Conservation (phyloP, 2,797 vertebrate genomes). For the Cyprinodon diabolis region DNA sequence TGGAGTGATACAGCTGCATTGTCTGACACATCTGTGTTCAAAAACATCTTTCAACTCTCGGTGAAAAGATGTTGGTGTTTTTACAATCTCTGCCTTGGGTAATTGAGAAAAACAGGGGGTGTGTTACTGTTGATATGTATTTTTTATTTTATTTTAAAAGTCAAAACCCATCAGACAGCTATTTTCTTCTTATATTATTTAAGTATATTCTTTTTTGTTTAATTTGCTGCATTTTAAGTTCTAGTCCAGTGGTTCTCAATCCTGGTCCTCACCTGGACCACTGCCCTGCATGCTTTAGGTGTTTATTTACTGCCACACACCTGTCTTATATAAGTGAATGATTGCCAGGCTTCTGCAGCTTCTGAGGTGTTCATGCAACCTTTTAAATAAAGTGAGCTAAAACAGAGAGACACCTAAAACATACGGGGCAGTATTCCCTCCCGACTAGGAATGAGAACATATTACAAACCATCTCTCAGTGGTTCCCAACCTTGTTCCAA, state of each 20-base stretch:
- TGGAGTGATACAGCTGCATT: conserved; percentile 44
- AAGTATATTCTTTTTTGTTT: conserved; percentile 25
- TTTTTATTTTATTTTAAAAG: conserved; percentile 24
- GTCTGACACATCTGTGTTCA: conserved; percentile 63
- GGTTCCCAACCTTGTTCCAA: no score
- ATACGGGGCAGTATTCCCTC: no score
- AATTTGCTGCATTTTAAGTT: conserved; percentile 30
- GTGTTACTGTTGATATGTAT: conserved; percentile 44
- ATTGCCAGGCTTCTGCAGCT: no score
- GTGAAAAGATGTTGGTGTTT: conserved; percentile 83
- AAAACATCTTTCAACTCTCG: conserved; percentile 75
- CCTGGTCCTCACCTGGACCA: background rate
- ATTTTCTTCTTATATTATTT: conserved; percentile 37
- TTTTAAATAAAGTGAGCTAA: no score
- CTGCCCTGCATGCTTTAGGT: no score
- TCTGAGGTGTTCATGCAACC: no score
- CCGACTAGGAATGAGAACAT: no score
- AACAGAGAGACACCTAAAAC: no score
- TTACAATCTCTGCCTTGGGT: conserved; percentile 87
- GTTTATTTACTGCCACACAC: no score
- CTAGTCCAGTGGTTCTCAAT: conserved; percentile 7
- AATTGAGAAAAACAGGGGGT: conserved; percentile 46
- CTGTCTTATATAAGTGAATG: no score
- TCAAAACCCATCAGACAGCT: conserved; percentile 42
- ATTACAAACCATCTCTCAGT: no score